Conservation (phyloP, 2,113 vertebrate species). For the Fregata magnificens region DNA sequence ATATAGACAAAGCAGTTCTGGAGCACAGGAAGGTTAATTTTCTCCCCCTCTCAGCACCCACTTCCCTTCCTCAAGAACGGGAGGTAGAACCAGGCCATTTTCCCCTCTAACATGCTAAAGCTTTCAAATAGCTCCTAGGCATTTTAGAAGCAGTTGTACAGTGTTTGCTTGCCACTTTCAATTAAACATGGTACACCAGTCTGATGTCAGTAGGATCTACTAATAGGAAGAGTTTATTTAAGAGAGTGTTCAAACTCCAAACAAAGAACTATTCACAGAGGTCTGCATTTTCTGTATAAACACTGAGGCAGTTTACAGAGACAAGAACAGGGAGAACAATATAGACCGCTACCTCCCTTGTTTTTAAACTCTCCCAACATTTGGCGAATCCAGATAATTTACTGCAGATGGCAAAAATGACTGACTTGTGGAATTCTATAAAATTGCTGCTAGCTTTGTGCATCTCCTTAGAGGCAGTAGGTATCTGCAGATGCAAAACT, state of each 20-base stretch:
- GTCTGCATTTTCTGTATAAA: neutral
- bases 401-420: neutral
- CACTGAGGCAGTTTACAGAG: neutral
- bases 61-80: neutral
- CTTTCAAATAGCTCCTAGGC: constrained; percentile 49
- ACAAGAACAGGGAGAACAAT: neutral
- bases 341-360: neutral
- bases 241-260: neutral
- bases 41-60: neutral
- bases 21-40: neutral
- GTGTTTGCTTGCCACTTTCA: constrained; percentile 55
- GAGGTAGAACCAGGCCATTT: constrained; percentile 29
- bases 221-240: neutral
- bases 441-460: neutral
- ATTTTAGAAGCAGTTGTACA: constrained; percentile 22
- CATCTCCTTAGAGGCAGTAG: neutral
- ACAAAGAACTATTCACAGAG: neutral
- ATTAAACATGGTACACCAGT: constrained; percentile 46
- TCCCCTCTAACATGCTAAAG: constrained; percentile 41
- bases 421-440: neutral
- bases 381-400: neutral
- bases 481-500: neutral
- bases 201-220: neutral
- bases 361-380: neutral
- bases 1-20: neutral